Evolutionary conservation across 2,888 invertebrate genomes (phyloP), one percentile per base, ranked within the genome.

Genomic region (Drosophila peninsularis): DNA sequence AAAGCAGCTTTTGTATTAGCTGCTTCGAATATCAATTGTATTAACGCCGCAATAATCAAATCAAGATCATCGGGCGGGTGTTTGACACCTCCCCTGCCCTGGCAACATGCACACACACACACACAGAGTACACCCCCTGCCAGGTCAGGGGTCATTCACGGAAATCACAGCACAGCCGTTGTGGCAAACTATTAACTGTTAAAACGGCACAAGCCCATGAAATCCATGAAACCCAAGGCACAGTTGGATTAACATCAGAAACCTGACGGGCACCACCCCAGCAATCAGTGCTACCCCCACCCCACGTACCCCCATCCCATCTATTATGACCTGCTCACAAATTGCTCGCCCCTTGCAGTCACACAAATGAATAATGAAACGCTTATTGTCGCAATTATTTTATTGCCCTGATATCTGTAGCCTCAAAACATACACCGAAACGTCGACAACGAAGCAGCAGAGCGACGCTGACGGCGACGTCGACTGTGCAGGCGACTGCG

Each of bases 321-420:
- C 7, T 19, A 55, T 47, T 62, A 44, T 67, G 84, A 82, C 83
- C 83, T 88, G 88, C 83, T 78, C 78, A 69, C 85, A 82, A 83
- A 82, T 83, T 87, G 85, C 63, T 81, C 83, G 87, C 88, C 88
- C 86, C 89, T 86, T 80, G 71, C 78, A 74, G 75, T 80, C 88
- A 80, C 75, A 79, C 80, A 83, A 91, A 84, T 87, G 83, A 84
- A 91, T 92, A 92, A 92, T 92, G 91, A 91, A 91, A 90, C 89
- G 91, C 92, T 92, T 92, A 92, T 92, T 92, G 92, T 92, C 90
- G 89, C 92, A 92, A 92, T 92, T 92, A 92, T 92, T 92, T 92
- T 91, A 91, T 91, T 91, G 90, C 90, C 91, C 90, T 88, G 80
- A 88, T 89, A 88, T 78, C 76, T 80, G 63, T 87, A 88, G 84